phyloP scores from a whole-genome alignment of 2,888 invertebrate species.

The Empis stercorea region DNA sequence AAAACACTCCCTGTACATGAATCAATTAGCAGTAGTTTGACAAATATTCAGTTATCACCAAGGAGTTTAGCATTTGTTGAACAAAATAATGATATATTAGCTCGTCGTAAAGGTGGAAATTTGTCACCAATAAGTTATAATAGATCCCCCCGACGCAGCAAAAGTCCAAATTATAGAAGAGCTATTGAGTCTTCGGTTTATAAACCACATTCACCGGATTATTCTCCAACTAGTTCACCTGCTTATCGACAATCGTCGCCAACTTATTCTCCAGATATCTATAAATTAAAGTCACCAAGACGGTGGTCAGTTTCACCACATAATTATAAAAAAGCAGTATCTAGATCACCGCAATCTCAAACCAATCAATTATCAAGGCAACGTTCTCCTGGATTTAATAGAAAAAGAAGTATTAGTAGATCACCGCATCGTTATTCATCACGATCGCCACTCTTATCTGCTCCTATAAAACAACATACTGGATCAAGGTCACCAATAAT shows the following conservation, averaged over 20 bases:
- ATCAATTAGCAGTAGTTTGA: not conserved
- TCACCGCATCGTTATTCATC: conserved; percentile 1
- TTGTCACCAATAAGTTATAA: conserved; percentile 6
- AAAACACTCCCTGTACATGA: not conserved
- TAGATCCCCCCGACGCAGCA: not conserved
- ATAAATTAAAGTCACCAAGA: not conserved
- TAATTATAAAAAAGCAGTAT: conserved; percentile 3
- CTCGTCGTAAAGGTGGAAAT: conserved; percentile 12
- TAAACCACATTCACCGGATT: conserved; percentile 2
- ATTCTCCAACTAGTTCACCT: conserved; percentile 3
- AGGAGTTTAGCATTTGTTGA: conserved; percentile 16
- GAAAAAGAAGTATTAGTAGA: not conserved
- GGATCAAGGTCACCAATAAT: too few species aligned
- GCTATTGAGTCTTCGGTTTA: not conserved
- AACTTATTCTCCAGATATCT: not conserved
- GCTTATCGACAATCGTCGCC: not conserved
- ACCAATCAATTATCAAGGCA: not conserved
- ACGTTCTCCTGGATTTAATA: not conserved
- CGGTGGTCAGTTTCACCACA: conserved; percentile 6
- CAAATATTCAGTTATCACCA: conserved; percentile 14
- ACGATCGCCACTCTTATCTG: too few species aligned
- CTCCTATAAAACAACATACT: too few species aligned
- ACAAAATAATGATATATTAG: conserved; percentile 15
- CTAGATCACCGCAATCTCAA: conserved; percentile 7
- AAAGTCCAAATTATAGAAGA: not conserved